Percentiles rank a stretch among this genome's conserved stretches.
phyloP scores from a whole-genome alignment of 2,113 vertebrate genomes.

The Oncorhynchus masou region DNA sequence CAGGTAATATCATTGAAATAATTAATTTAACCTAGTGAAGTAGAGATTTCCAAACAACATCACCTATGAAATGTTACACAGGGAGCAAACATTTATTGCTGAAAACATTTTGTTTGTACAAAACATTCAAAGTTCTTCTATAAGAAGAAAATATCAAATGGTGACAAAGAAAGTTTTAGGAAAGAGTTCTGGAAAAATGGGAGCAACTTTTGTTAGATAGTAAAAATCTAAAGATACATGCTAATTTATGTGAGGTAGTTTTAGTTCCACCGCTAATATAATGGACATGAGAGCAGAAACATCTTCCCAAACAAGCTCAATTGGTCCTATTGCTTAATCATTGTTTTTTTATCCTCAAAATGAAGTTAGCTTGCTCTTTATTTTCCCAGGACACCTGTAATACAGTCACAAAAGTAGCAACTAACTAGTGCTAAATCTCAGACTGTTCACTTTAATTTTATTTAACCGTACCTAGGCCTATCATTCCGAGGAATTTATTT shows the following conservation, averaged over 20 bases:
- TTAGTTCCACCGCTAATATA: neutral
- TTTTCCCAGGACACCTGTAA: neutral
- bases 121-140: conserved; percentile 51
- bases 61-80: too few species aligned
- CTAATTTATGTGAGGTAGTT: conserved; percentile 42
- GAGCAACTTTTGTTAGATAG: conserved; percentile 12
- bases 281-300: neutral
- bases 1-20: too few species aligned
- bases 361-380: neutral
- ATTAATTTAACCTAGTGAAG: too few species aligned
- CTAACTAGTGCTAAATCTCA: too few species aligned
- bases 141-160: conserved; percentile 46
- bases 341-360: neutral
- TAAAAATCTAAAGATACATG: neutral
- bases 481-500: too few species aligned
- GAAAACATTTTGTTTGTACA: conserved; percentile 27
- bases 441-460: too few species aligned
- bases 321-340: neutral
- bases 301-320: neutral
- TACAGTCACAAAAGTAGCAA: too few species aligned
- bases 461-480: too few species aligned
- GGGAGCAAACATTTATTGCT: conserved; percentile 48
- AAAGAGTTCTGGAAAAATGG: conserved; percentile 17
- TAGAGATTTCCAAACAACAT: too few species aligned
- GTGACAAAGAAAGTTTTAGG: conserved; percentile 7